Evolutionary conservation across 2,888 invertebrate genomes (phyloP), one percentile per base, ranked within the genome.

Genomic region (Drosophila flavopinicola): DNA sequence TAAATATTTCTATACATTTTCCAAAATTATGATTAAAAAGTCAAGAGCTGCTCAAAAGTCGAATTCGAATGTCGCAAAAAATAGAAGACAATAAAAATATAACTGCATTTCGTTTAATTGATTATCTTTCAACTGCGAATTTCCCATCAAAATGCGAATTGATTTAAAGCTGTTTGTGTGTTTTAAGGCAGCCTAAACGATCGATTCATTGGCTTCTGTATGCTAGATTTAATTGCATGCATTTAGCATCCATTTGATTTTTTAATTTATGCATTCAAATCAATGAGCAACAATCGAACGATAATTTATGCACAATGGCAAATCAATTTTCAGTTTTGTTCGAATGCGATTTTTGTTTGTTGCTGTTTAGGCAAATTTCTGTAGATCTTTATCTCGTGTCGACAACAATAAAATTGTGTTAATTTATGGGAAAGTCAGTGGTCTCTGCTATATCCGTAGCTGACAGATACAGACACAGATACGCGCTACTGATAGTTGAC

Each of bases 321-420:
- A 82, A 76, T 85, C 71, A 76, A 85, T 77, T 85, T 84, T 79
- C 64, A 49, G 68, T 78, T 71, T 67, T 60, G 39, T 53, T 75
- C 48, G 47, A 49, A 65, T 53, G 65, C 60, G 65, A 65, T 73
- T 73, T 69, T 57, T 20, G 71, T 75, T 76, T 66, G 67, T 71
- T 85, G 83, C 78, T 84, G 74, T 79, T 82, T 82, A 84, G 69
- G 80, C 77, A 83, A 82, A 83, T 86, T 72, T 86, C 25, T 54
- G 66, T 75, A 58, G 87, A 87, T 85, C 66, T 73, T 61, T 61
- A 83, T 85, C 84, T 85, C 75, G 77, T 85, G 84, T 86, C 85
- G 82, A 84, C 83, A 86, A 80, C 84, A 85, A 87, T 85, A 85
- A 85, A 85, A 84, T 78, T 84, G 74, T 79, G 77, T 80, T 87